A percentile compares a stretch with the other conserved stretches of the same genome.
These are phyloP conservation scores for Python bivittatus DNA, from an alignment of 2,113 vertebrate genomes.

Conservation along the genomic window DNA sequence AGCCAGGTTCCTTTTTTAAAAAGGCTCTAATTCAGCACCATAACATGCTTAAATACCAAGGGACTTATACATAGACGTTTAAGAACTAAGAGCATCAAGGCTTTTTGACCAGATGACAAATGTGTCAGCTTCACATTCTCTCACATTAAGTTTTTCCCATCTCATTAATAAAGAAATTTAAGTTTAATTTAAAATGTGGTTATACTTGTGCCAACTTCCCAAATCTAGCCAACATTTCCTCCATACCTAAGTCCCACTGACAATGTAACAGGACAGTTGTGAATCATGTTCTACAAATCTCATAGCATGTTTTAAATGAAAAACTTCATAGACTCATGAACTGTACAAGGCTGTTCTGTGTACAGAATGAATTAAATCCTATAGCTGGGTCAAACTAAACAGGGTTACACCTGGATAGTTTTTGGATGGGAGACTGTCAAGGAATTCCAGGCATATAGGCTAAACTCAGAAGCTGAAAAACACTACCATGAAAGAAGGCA, in stretches of 20 bases:
- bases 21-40: no score
- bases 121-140: not conserved
- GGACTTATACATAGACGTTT: no score
- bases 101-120: not conserved
- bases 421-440: not conserved
- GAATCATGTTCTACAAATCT: not conserved
- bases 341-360: not conserved
- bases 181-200: not conserved
- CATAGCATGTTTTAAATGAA: not conserved
- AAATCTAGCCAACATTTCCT: not conserved
- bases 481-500: not conserved
- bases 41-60: no score
- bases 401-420: not conserved
- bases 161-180: not conserved
- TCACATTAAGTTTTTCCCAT: not conserved
- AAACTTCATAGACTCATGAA: not conserved
- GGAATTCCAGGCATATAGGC: not conserved
- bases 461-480: not conserved
- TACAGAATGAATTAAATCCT: not conserved
- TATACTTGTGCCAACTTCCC: not conserved
- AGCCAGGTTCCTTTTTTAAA: no score
- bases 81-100: not conserved
- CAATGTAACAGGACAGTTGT: not conserved
- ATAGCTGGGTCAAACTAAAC: not conserved
- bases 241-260: not conserved